Evolutionary conservation across 2,888 invertebrate genomes (phyloP), one percentile per base, ranked within the genome.

Genomic region (Calameuta pallipes): DNA sequence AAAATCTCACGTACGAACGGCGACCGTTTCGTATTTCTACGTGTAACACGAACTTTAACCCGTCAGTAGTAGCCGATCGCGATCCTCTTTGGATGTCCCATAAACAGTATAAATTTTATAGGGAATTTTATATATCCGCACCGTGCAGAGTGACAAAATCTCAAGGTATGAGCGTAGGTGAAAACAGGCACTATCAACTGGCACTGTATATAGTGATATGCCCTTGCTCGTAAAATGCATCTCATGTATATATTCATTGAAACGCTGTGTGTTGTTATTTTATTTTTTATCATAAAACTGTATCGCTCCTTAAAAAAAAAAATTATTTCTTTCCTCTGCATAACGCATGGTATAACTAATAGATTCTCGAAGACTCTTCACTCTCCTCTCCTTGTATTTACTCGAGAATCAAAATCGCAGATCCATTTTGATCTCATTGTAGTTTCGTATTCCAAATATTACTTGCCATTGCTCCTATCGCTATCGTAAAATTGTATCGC

Each of bases 221-320:
- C n/a, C 74, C 74, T 56, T 76, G 71, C 76, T 76, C 76, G 82
- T 80, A 81, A 83, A 85, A 83, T 83, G 84, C 83, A 83, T 83
- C 83, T 85, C 83, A 84, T 85, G 83, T 83, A 82, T 84, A 81
- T 82, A 84, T 84, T 81, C 82, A 82, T 82, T 34, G 33, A 23
- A 13, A 34, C 31, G 4, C 34, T 71, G 31, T 31, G 23, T 6
- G 31, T 31, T 30, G 33, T 33, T 31, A 31, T 71, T 31, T 71
- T 71, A 71, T 34, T 23, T 71, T 71, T 71, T 23, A 56, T 56
- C 23, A 9, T 56, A 23, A 56, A 23, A 23, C 56, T 23, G 9
- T 56, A 23, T 23, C 23, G 56, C 23, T 56, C 23, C 23, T 56
- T 0, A 0, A 56, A 56, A 56, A 41, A 15, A 56, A 37, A 36